phyloP scores from a whole-genome alignment of 2,113 vertebrate species.

The Shinisaurus crocodilurus region DNA sequence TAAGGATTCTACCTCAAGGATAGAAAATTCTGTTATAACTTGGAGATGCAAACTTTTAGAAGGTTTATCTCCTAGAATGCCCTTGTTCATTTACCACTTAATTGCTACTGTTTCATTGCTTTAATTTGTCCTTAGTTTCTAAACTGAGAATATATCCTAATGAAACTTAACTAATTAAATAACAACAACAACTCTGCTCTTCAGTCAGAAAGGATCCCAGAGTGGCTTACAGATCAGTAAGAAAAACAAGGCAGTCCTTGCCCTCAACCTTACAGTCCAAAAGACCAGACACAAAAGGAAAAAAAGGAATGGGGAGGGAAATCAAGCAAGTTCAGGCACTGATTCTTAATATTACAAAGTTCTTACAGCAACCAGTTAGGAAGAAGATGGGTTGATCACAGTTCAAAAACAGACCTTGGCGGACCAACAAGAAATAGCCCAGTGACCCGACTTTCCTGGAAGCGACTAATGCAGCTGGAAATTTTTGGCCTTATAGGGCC shows the following conservation, averaged over 20 bases:
- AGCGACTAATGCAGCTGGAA: background rate
- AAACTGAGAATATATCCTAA: background rate
- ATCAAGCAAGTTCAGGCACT: background rate
- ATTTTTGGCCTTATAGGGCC: background rate
- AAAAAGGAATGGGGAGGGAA: background rate
- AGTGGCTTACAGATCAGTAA: background rate
- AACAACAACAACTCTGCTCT: background rate
- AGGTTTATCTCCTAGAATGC: slow-evolving; percentile 72
- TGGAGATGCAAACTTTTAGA: slow-evolving; percentile 80
- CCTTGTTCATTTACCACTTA: slow-evolving; percentile 71
- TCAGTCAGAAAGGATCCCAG: background rate
- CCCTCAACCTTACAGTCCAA: too few relatives aligned
- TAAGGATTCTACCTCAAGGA: slow-evolving; percentile 75
- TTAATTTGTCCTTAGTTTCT: slow-evolving; percentile 40
- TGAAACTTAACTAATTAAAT: too few relatives aligned
- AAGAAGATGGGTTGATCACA: background rate
- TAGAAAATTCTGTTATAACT: slow-evolving; percentile 80
- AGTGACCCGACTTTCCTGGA: background rate
- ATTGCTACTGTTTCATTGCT: slow-evolving; percentile 58
- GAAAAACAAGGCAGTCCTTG: background rate
- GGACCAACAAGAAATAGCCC: background rate
- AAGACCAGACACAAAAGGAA: background rate
- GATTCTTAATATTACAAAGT: background rate
- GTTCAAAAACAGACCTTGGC: background rate
- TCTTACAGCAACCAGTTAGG: background rate